These are phyloP conservation scores for Aratinga solstitialis DNA, from an alignment of 2,797 vertebrate species.

Conservation along the genomic window DNA sequence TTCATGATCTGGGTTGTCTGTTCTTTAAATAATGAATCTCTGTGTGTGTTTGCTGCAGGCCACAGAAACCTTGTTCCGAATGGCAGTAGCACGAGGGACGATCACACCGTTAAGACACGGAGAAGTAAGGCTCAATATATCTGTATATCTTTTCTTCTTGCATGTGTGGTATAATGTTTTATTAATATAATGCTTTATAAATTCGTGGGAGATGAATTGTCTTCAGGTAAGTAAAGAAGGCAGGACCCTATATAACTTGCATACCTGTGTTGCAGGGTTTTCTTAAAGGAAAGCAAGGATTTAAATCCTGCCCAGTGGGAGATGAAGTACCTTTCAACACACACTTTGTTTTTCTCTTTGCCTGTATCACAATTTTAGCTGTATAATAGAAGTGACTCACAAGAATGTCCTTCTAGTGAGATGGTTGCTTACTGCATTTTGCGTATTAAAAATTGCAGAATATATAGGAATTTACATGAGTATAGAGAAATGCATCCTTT, in stretches of 20 bases:
- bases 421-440: neutral
- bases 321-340: neutral
- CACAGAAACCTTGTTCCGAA: conserved; percentile 83
- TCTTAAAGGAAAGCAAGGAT: neutral
- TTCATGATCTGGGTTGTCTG: neutral
- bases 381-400: neutral
- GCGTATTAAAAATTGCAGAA: neutral
- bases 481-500: neutral
- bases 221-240: neutral
- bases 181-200: neutral
- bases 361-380: neutral
- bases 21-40: neutral
- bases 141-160: neutral
- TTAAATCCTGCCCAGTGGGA: neutral
- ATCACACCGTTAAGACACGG: conserved; percentile 82
- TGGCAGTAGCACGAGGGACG: conserved; percentile 82
- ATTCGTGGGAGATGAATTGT: neutral
- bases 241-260: neutral
- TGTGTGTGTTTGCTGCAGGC: conserved; percentile 71
- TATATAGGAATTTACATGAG: neutral
- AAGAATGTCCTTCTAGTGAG: neutral
- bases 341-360: neutral
- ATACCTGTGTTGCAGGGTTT: neutral
- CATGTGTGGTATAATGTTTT: neutral
- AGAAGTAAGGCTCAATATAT: conserved; percentile 76